These are phyloP conservation scores for Mylabris phalerata DNA, from an alignment of 1,140 invertebrate genomes.

Conservation along the genomic window DNA sequence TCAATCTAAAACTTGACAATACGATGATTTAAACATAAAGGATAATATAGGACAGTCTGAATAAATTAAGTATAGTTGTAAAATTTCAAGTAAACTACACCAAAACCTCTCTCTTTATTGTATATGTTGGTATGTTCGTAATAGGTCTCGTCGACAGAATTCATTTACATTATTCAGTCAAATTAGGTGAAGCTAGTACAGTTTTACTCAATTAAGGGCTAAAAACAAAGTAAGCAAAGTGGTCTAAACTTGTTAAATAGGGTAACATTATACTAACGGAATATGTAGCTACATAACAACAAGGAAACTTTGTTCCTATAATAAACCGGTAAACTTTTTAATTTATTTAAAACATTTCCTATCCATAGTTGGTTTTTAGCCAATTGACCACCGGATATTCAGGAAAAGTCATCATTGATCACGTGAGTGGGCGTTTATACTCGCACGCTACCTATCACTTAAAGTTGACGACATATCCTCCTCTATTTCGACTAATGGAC, in stretches of 20 bases:
- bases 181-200: constrained; percentile 5
- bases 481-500: not conserved
- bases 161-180: constrained; percentile 7
- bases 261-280: constrained; percentile 2
- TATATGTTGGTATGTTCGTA: too few species aligned
- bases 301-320: not conserved
- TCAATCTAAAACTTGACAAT: not conserved
- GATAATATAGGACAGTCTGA: not conserved
- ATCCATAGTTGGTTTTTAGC: not conserved
- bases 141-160: not conserved
- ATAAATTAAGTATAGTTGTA: not conserved
- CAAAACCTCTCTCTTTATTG: not conserved
- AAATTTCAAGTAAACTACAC: not conserved
- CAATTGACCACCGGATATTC: constrained; percentile 13
- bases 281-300: not conserved
- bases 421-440: constrained; percentile 9
- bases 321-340: constrained; percentile 5
- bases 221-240: constrained; percentile 10
- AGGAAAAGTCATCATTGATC: constrained; percentile 9
- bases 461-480: constrained; percentile 3
- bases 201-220: constrained; percentile 8
- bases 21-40: constrained; percentile 6
- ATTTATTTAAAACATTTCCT: constrained; percentile 7
- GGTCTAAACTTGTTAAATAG: not conserved
- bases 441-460: constrained; percentile 14